Conservation (phyloP, 2,797 vertebrate species). For the Bryconaethiops microstoma region DNA sequence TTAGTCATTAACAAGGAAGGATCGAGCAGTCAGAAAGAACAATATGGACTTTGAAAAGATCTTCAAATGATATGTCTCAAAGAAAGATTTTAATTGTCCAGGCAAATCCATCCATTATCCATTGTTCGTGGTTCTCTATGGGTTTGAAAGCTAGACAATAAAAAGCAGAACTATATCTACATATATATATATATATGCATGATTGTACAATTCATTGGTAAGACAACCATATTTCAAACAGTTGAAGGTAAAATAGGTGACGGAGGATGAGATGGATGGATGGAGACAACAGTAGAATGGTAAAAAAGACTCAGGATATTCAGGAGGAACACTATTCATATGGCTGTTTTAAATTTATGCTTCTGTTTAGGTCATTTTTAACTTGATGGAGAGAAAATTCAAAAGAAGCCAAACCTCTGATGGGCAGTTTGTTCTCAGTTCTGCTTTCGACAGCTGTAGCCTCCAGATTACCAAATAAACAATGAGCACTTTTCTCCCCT, state of each 20-base stretch:
- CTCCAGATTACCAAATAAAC: conserved; percentile 1
- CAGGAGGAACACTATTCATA: not conserved
- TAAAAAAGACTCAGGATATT: no score
- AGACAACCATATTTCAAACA: no score
- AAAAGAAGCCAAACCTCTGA: not conserved
- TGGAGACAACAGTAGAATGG: no score
- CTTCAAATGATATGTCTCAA: not conserved
- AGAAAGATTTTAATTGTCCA: not conserved
- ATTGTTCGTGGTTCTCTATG: no score
- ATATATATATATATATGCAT: no score
- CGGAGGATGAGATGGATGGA: no score
- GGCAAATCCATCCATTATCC: not conserved
- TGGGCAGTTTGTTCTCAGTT: not conserved
- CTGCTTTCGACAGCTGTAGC: not conserved
- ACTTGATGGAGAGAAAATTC: not conserved
- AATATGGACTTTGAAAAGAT: not conserved
- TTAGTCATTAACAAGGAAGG: not conserved
- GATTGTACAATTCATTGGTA: no score
- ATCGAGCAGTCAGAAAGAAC: not conserved
- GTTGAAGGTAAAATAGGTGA: no score
- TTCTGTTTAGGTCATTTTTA: not conserved
- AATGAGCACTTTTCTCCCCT: not conserved
- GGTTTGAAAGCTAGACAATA: no score
- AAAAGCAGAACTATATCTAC: no score
- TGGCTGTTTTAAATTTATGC: not conserved